Evolutionary conservation across 2,113 vertebrate genomes (phyloP).

Genomic region (Triplophysa tibetana): DNA sequence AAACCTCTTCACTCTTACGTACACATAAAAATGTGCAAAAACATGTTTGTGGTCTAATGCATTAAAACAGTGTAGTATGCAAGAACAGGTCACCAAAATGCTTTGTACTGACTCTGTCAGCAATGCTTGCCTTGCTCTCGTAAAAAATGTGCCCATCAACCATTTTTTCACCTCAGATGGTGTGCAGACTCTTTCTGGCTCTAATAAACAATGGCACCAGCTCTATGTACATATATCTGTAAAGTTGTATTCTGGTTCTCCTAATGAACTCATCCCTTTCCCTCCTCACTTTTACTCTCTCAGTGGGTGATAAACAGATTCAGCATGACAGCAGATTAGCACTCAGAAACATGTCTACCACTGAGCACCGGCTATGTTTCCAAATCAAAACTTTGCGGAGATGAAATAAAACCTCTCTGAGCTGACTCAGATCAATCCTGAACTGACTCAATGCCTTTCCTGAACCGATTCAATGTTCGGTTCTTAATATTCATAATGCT

Average conservation of each 20-base stretch:
- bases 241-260: conserved; percentile 12
- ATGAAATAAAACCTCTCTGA: background rate
- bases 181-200: background rate
- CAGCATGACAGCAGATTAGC: conserved; percentile 35
- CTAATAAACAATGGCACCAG: conserved; percentile 8
- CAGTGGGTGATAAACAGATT: conserved; percentile 30
- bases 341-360: conserved; percentile 22
- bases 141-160: conserved; percentile 3
- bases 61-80: background rate
- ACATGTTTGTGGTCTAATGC: background rate
- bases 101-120: conserved; percentile 2
- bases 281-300: conserved; percentile 28
- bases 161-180: conserved; percentile 5
- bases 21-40: conserved; percentile 49
- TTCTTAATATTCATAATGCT: no score
- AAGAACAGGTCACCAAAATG: background rate
- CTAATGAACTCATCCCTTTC: conserved; percentile 12
- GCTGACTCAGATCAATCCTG: background rate
- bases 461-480: background rate
- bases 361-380: background rate
- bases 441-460: background rate
- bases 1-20: background rate
- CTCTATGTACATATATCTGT: background rate
- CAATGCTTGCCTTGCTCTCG: background rate
- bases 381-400: conserved; percentile 6